Evolutionary conservation across 1,140 invertebrate species (phyloP).

Genomic region (Hyposmocoma kahamanoa): DNA sequence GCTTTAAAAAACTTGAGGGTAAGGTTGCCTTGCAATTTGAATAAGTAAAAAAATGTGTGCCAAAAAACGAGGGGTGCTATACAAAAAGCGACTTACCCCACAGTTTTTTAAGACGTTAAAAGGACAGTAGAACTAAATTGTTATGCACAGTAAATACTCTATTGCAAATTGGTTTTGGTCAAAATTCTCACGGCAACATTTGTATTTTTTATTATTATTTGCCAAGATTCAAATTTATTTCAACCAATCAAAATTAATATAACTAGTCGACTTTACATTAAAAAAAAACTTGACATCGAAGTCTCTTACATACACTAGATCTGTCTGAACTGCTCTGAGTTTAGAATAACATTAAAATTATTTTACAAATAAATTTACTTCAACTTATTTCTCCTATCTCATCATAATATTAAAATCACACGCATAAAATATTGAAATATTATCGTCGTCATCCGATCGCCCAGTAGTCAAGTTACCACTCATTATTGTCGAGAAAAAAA

Average conservation of each 20-base stretch:
- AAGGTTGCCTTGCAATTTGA: slow-evolving; percentile 58
- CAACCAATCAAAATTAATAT: too few species aligned
- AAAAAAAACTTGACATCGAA: too few species aligned
- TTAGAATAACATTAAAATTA: too few species aligned
- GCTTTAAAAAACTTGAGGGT: slow-evolving; percentile 54
- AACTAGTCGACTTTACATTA: too few species aligned
- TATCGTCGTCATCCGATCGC: slow-evolving; percentile 39
- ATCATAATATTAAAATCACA: slow-evolving; percentile 18
- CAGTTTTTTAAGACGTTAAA: slow-evolving; percentile 56
- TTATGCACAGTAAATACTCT: slow-evolving; percentile 33
- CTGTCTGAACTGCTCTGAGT: too few species aligned
- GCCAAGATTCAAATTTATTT: background rate
- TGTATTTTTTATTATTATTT: slow-evolving; percentile 9
- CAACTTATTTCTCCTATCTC: too few species aligned
- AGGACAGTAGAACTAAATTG: slow-evolving; percentile 37
- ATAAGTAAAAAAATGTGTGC: slow-evolving; percentile 38
- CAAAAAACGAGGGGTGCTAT: slow-evolving; percentile 36
- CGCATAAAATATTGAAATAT: slow-evolving; percentile 16
- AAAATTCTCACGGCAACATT: slow-evolving; percentile 48
- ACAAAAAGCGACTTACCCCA: slow-evolving; percentile 44
- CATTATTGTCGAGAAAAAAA: slow-evolving; percentile 37
- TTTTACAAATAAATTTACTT: too few species aligned
- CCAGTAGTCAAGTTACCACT: slow-evolving; percentile 56
- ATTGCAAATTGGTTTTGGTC: slow-evolving; percentile 49
- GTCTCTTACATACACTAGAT: too few species aligned